A percentile compares a stretch with the other conserved stretches of the same genome.
Conservation (phyloP, 1,140 invertebrate genomes). For the Drosophila yakuba region DNA sequence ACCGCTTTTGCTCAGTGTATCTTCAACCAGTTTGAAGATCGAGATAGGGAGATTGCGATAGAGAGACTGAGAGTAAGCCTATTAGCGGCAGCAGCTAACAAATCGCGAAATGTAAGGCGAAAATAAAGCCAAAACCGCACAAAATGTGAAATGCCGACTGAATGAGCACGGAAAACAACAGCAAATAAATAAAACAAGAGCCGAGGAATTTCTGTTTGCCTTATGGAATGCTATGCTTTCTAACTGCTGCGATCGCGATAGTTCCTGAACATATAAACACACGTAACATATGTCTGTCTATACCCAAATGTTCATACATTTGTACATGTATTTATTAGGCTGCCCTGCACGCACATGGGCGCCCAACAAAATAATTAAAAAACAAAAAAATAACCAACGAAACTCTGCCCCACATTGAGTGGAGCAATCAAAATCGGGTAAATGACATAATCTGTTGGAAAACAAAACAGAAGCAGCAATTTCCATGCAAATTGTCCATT, state of each 20-base stretch:
- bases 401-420: constrained; percentile 16
- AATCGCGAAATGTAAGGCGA: constrained; percentile 59
- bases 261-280: constrained; percentile 19
- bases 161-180: constrained; percentile 40
- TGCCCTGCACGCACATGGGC: constrained; percentile 1
- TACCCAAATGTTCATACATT: neutral
- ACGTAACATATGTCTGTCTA: neutral
- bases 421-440: constrained; percentile 17
- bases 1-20: neutral
- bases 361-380: neutral
- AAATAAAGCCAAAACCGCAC: constrained; percentile 53
- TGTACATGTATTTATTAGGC: neutral
- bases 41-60: neutral
- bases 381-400: neutral
- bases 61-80: constrained; percentile 13
- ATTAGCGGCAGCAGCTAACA: constrained; percentile 25
- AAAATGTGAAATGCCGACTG: constrained; percentile 52
- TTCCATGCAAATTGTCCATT: constrained; percentile 22
- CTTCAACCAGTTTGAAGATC: constrained; percentile 59
- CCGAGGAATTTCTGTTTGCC: constrained; percentile 52
- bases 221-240: constrained; percentile 67
- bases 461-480: constrained; percentile 2
- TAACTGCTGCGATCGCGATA: constrained; percentile 68
- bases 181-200: constrained; percentile 32
- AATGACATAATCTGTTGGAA: constrained; percentile 47